Conservation (phyloP, 2,888 invertebrate genomes). For the Encarsia formosa region DNA sequence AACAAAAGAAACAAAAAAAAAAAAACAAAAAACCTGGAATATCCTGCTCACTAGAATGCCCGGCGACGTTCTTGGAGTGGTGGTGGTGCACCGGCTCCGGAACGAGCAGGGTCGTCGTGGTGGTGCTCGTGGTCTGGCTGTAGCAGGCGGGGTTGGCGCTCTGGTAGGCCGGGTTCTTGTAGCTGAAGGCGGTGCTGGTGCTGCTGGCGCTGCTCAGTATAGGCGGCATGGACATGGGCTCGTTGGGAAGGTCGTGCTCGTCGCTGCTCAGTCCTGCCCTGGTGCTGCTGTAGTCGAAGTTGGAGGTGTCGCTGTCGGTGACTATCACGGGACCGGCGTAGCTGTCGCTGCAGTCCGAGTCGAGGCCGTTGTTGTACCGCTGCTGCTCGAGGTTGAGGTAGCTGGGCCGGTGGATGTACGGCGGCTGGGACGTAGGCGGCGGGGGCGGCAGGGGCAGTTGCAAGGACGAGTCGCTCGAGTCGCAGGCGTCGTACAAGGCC, state of each 20-base stretch:
- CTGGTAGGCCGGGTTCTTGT: conserved; percentile 71
- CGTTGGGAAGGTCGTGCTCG: conserved; percentile 50
- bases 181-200: conserved; percentile 58
- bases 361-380: conserved; percentile 55
- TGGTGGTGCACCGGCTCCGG: conserved; percentile 26
- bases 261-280: conserved; percentile 37
- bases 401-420: conserved; percentile 55
- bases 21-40: conserved; percentile 48
- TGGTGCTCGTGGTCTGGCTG: conserved; percentile 1
- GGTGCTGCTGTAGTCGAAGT: conserved; percentile 42
- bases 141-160: conserved; percentile 64
- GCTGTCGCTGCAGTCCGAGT: conserved; percentile 40
- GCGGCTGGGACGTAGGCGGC: neutral
- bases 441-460: conserved; percentile 1
- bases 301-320: conserved; percentile 52
- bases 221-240: conserved; percentile 59
- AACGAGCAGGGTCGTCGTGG: neutral
- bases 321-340: conserved; percentile 34
- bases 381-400: conserved; percentile 62
- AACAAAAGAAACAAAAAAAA: too few relatives aligned
- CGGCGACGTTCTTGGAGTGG: conserved; percentile 34
- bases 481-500: conserved; percentile 41
- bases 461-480: conserved; percentile 37
- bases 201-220: conserved; percentile 48
- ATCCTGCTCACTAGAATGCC: conserved; percentile 52